Conservation (phyloP, 2,113 vertebrate genomes). For the Aramus guarauna region DNA sequence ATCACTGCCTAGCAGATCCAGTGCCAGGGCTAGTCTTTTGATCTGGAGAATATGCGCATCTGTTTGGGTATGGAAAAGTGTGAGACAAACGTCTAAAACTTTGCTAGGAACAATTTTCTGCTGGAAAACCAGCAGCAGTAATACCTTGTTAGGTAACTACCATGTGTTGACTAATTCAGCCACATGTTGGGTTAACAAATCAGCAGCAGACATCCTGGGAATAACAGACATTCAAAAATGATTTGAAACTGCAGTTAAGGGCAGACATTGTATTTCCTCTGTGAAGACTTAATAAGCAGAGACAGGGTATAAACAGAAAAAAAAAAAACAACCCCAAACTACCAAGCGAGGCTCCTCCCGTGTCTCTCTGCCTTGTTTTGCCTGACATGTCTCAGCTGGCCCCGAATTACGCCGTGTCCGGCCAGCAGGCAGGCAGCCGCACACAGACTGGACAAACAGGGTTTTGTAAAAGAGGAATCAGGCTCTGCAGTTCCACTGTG, state of each 20-base stretch:
- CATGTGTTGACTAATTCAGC: background rate
- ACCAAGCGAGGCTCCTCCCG: background rate
- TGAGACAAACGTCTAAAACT: background rate
- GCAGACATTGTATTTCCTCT: conserved; percentile 7
- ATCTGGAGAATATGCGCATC: background rate
- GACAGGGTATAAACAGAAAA: conserved; percentile 39
- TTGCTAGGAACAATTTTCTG: background rate
- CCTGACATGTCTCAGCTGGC: conserved; percentile 63
- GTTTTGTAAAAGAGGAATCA: background rate
- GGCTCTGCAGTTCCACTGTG: background rate
- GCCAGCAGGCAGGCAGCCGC: conserved; percentile 41
- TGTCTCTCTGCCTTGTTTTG: conserved; percentile 37
- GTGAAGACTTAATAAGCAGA: background rate
- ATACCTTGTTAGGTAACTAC: background rate
- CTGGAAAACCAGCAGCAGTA: background rate
- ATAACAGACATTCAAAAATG: background rate
- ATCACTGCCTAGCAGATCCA: background rate
- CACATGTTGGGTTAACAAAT: background rate
- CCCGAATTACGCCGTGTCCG: background rate
- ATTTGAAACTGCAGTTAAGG: background rate
- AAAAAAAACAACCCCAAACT: background rate
- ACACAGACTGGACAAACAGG: conserved; percentile 30
- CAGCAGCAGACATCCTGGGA: background rate
- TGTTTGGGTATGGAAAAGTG: background rate
- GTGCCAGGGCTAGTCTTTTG: background rate